These are phyloP conservation scores for Calonectris borealis DNA, from an alignment of 2,113 vertebrate species.

Conservation along the genomic window DNA sequence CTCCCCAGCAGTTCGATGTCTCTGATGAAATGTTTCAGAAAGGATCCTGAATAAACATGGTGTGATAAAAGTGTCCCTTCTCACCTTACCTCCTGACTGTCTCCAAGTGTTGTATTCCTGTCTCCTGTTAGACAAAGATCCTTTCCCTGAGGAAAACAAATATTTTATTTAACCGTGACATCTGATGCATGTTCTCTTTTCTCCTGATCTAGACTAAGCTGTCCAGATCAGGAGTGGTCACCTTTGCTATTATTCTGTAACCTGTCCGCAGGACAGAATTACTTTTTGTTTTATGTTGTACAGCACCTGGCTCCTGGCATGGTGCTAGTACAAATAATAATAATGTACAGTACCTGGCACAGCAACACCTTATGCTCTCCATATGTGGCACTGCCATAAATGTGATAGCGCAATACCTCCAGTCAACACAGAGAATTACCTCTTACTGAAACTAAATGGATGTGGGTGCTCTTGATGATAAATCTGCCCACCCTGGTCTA, in stretches of 20 bases:
- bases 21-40: background rate
- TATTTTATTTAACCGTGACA: background rate
- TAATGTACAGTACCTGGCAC: slow-evolving; percentile 45
- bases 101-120: background rate
- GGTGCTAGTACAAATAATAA: slow-evolving; percentile 62
- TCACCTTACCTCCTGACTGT: background rate
- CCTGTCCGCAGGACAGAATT: slow-evolving; percentile 37
- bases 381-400: slow-evolving; percentile 37
- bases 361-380: background rate
- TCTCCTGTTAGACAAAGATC: background rate
- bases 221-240: slow-evolving; percentile 32
- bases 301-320: background rate
- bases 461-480: background rate
- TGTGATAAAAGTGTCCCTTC: background rate
- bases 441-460: slow-evolving; percentile 24
- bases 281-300: slow-evolving; percentile 66
- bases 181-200: background rate
- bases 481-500: slow-evolving; percentile 3
- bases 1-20: background rate
- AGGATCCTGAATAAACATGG: background rate
- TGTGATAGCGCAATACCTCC: slow-evolving; percentile 1
- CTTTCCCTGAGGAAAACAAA: background rate
- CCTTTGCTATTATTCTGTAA: slow-evolving; percentile 55
- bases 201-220: slow-evolving; percentile 35
- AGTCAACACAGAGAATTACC: background rate